Evolutionary conservation across 1,140 invertebrate species (phyloP), one percentile per base, ranked within the genome.

Genomic region (Polypedilum vanderplanki): DNA sequence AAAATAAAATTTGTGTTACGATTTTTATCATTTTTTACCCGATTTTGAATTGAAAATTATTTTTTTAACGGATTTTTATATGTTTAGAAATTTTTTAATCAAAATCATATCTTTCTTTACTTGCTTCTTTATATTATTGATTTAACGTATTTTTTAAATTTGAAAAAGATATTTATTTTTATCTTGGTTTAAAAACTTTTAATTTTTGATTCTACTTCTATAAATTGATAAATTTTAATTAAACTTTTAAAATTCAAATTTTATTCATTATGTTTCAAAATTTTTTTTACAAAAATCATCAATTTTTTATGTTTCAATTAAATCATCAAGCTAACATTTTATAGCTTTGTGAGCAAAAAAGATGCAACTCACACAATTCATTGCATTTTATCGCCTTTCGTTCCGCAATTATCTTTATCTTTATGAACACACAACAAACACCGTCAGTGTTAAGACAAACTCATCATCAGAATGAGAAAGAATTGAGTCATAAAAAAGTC

Each of bases 331-430:
- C 10, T 15, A 12, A 15, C 15, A 57, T 57, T 57, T 57, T 46
- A 46, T 46, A 1, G 8, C 15, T 46, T 4, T 33, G 24, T 3
- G 24, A 33, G 24, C 24, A 33, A 33, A 33, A 33, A 5, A 33
- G 24, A 33, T 15, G n/a, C 46, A 12, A 57, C 46, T 57, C 3
- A n/a, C 12, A 15, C 46, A 57, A 33, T 33, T 33, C 24, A 33
- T 57, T 57, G 12, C 12, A 12, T 57, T 57, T 57, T 57, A 57
- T 57, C 8, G 46, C 46, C 46, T 57, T 57, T 57, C 46, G 46
- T 57, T 57, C 46, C 46, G 46, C 46, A 57, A 57, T 57, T 57
- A 57, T 57, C n/a, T 57, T n/a, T n/a, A 57, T 57, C 46, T 57
- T 33, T 33, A 3, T 33, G 24, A n/a, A n/a, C 24, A 33, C 24